Base-by-base conservation (phyloP, 2,113 vertebrate species). In the Origma solitaria region DNA sequence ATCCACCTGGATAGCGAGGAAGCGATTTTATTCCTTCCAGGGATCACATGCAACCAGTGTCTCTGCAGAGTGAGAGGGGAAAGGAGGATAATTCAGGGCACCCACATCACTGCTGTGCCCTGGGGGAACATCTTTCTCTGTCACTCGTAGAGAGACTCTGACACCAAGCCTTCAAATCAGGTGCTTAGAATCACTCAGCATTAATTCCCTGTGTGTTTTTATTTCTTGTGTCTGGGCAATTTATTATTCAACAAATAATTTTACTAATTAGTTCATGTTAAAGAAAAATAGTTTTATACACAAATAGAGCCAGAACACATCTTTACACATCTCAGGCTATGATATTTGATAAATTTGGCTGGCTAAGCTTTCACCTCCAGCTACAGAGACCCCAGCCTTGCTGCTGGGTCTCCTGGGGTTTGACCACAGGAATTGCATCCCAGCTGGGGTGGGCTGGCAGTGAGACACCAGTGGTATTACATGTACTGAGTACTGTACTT, bases 221-320 rank as follows among this genome's bases (percentile, higher is more conserved):
- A 51, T 73, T 77, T 73, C 60, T 35, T 28, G 4, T 38, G 15
- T 54, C 30, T 0, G 0, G 0, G 7, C 4, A 9, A 17, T 56
- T 86, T 18, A 7, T 31, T 64, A 56, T 19, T 49, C 9, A 51
- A 53, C n/a, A 50, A 71, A 80, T 54, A 44, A 64, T 73, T 81
- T 42, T 60, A 65, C 38, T 60, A 47, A 27, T 7, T 30, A 81
- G 21, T 8, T 72, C 11, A 23, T 25, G 25, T 13, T 47, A 72
- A 13, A 89, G 22, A 22, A 72, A 57, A 73, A 31, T 13, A 3
- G 9, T 47, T 81, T 64, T 44, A 31, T 38, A 44, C 10, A 20
- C 47, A 64, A 81, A 21, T 6, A 62, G 62, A 71, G 35, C 8
- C 69, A 73, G 42, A 51, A 61, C 27, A 49, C 14, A 10, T 21